A percentile compares a stretch with the other conserved stretches of the same genome.
These are phyloP conservation scores for Stylophora pistillata DNA, from an alignment of 64 coral and sea anemone species.

Conservation along the genomic window DNA sequence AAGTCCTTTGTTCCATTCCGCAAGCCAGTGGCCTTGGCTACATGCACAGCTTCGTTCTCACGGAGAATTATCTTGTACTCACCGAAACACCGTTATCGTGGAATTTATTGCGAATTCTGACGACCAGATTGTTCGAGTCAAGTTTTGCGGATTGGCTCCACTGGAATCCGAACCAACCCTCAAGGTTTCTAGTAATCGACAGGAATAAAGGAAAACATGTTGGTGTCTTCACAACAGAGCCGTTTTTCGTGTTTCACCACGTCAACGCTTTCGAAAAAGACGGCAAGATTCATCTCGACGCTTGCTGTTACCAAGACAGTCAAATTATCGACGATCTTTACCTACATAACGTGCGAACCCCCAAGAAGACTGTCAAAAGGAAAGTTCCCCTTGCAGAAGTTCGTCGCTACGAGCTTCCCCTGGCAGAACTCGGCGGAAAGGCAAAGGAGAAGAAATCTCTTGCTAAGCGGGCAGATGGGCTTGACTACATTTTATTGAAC, in stretches of 20 bases:
- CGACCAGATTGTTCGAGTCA: slow-evolving; percentile 43
- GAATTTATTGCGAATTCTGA: slow-evolving; percentile 36
- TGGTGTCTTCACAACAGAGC: slow-evolving; percentile 53
- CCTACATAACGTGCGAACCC: slow-evolving; percentile 39
- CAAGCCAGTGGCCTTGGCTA: slow-evolving; percentile 48
- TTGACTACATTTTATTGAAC: slow-evolving; percentile 58
- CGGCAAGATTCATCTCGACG: slow-evolving; percentile 62
- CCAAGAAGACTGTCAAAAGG: not conserved
- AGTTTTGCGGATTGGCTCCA: slow-evolving; percentile 40
- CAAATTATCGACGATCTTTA: slow-evolving; percentile 42
- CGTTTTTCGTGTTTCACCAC: slow-evolving; percentile 84
- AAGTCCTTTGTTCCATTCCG: slow-evolving; percentile 54
- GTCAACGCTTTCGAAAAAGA: slow-evolving; percentile 86
- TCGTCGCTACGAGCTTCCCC: slow-evolving; percentile 70
- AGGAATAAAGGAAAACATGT: slow-evolving; percentile 51
- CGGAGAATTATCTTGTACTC: slow-evolving; percentile 82
- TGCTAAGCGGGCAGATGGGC: slow-evolving; percentile 5
- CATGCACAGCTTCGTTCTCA: slow-evolving; percentile 84
- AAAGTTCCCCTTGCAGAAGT: not conserved
- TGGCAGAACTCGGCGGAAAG: slow-evolving; percentile 21
- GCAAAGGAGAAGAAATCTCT: not conserved
- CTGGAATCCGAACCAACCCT: slow-evolving; percentile 56
- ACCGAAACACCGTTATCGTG: slow-evolving; percentile 59
- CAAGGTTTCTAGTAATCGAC: slow-evolving; percentile 67
- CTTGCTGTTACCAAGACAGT: slow-evolving; percentile 72